phyloP scores from a whole-genome alignment of 2,113 vertebrate species.

The Telmatochromis sp. region DNA sequence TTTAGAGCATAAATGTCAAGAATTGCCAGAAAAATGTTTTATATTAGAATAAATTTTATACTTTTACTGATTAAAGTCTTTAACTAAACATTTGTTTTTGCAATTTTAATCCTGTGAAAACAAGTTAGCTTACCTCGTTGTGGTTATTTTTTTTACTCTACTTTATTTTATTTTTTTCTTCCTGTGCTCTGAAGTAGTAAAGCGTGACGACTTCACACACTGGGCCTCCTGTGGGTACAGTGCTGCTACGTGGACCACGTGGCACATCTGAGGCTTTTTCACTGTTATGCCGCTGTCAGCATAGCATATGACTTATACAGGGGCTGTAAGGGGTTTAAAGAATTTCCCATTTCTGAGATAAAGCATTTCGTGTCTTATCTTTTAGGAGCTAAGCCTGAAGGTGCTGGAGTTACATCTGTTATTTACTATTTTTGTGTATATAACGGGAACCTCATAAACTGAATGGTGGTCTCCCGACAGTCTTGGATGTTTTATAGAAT shows the following conservation, averaged over 20 bases:
- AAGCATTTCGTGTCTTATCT: neutral
- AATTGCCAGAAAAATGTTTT: neutral
- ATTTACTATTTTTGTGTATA: neutral
- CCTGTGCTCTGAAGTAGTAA: neutral
- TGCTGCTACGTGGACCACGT: neutral
- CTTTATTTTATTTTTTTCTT: neutral
- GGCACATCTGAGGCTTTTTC: neutral
- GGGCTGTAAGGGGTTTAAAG: neutral
- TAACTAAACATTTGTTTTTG: neutral
- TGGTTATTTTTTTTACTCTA: neutral
- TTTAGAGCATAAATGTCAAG: neutral
- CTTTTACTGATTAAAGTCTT: neutral
- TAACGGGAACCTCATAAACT: neutral
- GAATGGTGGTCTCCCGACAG: accelerated
- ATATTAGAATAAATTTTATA: neutral
- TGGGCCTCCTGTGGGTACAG: neutral
- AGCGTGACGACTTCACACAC: neutral
- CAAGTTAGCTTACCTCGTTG: neutral
- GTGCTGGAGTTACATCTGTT: neutral
- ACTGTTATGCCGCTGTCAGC: neutral
- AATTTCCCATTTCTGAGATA: neutral
- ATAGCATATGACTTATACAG: neutral
- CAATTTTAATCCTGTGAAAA: neutral
- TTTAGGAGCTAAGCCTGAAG: neutral
- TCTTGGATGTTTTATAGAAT: neutral